A percentile compares a stretch with the other conserved stretches of the same genome.
Evolutionary conservation across 2,113 vertebrate genomes (phyloP).

Genomic region (Rana temporaria): DNA sequence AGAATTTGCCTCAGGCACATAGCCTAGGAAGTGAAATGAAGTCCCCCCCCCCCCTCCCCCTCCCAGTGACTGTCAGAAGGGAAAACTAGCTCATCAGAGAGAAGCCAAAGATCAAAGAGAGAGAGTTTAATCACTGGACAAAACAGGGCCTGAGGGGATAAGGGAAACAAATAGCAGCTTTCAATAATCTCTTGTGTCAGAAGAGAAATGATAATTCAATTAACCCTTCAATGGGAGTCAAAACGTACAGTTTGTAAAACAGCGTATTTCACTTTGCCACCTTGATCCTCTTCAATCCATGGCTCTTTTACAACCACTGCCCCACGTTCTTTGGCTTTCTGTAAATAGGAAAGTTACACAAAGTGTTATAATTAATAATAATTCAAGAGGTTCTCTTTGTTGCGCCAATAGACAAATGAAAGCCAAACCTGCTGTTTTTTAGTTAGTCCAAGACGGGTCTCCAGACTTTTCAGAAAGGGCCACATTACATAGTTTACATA

Average conservation of each 20-base stretch:
- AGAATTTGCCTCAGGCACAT: slow-evolving; percentile 53
- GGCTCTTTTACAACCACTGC: slow-evolving; percentile 75
- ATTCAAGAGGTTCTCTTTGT: background rate
- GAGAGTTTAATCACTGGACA: slow-evolving; percentile 55
- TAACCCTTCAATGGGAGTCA: slow-evolving; percentile 25
- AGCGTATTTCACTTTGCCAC: slow-evolving; percentile 78
- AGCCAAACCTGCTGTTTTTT: too few relatives aligned
- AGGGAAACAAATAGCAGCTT: slow-evolving; percentile 49
- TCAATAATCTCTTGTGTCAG: slow-evolving; percentile 54
- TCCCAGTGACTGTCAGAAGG: slow-evolving; percentile 51
- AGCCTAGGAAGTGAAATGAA: slow-evolving; percentile 55
- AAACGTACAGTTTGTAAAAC: slow-evolving; percentile 76
- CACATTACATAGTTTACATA: too few relatives aligned
- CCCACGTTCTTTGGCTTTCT: slow-evolving; percentile 76
- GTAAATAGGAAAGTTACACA: slow-evolving; percentile 17
- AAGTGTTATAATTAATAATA: background rate
- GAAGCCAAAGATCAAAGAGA: slow-evolving; percentile 51
- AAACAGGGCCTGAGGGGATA: slow-evolving; percentile 47
- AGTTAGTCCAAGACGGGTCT: too few relatives aligned
- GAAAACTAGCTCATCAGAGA: slow-evolving; percentile 52
- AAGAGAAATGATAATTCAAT: slow-evolving; percentile 49
- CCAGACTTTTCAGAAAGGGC: too few relatives aligned
- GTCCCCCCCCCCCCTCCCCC: slow-evolving; percentile 50
- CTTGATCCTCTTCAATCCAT: slow-evolving; percentile 79
- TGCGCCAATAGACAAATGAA: too few relatives aligned